Percentiles rank a stretch among this genome's conserved stretches.
phyloP scores from a whole-genome alignment of 2,888 invertebrate genomes.

The Alsophila aescularia region DNA sequence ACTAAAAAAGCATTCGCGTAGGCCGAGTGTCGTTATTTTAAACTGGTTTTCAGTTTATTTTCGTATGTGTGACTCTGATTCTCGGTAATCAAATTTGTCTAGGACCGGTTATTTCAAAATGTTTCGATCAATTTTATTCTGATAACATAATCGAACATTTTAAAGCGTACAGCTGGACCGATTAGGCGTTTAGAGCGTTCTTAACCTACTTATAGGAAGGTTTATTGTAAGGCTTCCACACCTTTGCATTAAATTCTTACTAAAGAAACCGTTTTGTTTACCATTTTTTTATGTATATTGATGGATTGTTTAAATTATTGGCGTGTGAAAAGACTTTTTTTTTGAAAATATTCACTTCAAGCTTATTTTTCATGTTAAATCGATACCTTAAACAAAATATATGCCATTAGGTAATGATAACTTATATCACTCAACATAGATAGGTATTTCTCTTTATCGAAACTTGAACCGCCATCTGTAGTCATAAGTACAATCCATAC shows the following conservation, averaged over 20 bases:
- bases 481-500: not conserved
- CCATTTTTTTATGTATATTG: not conserved
- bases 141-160: slow-evolving; percentile 37
- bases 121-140: slow-evolving; percentile 33
- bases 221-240: slow-evolving; percentile 61
- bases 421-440: too few species aligned
- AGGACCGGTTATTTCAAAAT: slow-evolving; percentile 28
- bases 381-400: too few species aligned
- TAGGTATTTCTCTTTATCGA: too few species aligned
- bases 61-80: slow-evolving; percentile 32
- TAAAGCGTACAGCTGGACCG: slow-evolving; percentile 45
- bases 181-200: slow-evolving; percentile 57
- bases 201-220: slow-evolving; percentile 64
- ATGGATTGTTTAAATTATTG: too few species aligned
- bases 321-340: too few species aligned
- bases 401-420: too few species aligned
- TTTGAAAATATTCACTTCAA: too few species aligned
- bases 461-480: too few species aligned
- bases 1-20: slow-evolving; percentile 45
- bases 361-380: too few species aligned
- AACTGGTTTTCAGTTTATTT: slow-evolving; percentile 53
- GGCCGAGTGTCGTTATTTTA: slow-evolving; percentile 53
- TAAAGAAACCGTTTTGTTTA: slow-evolving; percentile 26
- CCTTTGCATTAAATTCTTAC: slow-evolving; percentile 44
- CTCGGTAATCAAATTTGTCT: slow-evolving; percentile 36